Percentiles rank a stretch among this genome's conserved stretches.
phyloP scores from a whole-genome alignment of 2,888 invertebrate genomes.

The Xestia ashworthii region DNA sequence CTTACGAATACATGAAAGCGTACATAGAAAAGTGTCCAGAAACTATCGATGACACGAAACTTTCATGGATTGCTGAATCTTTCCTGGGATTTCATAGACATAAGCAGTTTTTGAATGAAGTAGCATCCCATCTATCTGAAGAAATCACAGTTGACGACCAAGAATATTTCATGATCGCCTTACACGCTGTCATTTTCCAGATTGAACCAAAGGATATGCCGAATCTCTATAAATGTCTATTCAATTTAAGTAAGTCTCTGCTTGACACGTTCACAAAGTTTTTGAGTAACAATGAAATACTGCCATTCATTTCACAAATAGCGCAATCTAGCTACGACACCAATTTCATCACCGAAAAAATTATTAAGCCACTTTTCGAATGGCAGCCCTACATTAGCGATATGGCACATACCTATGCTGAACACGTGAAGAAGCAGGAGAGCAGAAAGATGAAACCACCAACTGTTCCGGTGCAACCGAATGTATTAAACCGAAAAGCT shows the following conservation, averaged over 20 bases:
- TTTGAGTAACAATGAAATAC: constrained; percentile 85
- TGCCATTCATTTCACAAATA: constrained; percentile 84
- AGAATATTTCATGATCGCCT: constrained; percentile 81
- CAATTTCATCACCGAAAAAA: constrained; percentile 86
- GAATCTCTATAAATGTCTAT: constrained; percentile 83
- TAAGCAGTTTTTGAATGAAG: constrained; percentile 75
- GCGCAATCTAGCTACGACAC: constrained; percentile 88
- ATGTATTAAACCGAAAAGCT: constrained; percentile 79
- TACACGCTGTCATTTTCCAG: constrained; percentile 81
- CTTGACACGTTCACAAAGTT: constrained; percentile 81
- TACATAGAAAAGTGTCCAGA: constrained; percentile 85
- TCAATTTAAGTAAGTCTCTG: constrained; percentile 83
- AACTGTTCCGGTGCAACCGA: constrained; percentile 81
- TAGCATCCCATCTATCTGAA: constrained; percentile 75
- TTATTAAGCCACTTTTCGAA: constrained; percentile 86
- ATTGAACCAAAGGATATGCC: constrained; percentile 78
- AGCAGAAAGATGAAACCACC: constrained; percentile 77
- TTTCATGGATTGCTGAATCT: constrained; percentile 84
- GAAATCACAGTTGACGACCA: constrained; percentile 80
- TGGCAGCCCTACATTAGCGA: constrained; percentile 87
- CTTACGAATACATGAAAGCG: constrained; percentile 83
- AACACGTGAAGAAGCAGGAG: constrained; percentile 79
- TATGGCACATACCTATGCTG: constrained; percentile 82
- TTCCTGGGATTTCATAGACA: constrained; percentile 84
- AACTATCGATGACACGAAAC: constrained; percentile 77